A percentile compares a stretch with the other conserved stretches of the same genome.
These are phyloP conservation scores for Barnardius zonarius DNA, from an alignment of 2,113 vertebrate genomes.

Conservation along the genomic window DNA sequence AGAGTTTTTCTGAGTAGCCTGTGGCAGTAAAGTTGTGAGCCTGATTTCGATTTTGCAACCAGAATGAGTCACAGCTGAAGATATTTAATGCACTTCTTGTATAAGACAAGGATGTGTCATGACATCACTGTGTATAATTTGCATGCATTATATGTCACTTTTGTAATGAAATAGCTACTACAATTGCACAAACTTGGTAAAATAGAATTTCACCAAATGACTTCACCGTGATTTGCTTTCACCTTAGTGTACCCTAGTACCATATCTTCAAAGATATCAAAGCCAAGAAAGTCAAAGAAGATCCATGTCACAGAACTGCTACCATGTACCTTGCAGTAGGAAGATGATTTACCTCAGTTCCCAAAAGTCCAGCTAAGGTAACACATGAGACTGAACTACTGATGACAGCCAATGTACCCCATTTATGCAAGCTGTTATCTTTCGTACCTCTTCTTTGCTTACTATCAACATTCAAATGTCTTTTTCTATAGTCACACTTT, in stretches of 20 bases:
- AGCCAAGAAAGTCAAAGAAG: background rate
- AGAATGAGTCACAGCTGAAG: background rate
- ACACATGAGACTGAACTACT: rapidly evolving
- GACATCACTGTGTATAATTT: background rate
- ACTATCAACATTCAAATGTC: background rate
- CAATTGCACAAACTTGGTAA: background rate
- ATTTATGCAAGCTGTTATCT: rapidly evolving
- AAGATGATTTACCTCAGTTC: background rate
- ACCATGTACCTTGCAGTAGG: background rate
- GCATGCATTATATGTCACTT: background rate
- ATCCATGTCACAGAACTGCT: background rate
- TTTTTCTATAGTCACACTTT: background rate
- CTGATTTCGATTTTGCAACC: background rate
- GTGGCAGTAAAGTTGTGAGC: background rate
- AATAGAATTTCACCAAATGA: background rate
- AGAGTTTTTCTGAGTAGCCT: background rate
- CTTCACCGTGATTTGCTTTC: background rate
- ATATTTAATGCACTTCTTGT: background rate
- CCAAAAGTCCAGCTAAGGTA: background rate
- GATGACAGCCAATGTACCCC: background rate
- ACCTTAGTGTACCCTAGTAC: background rate
- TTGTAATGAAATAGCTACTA: background rate
- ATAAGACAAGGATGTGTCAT: background rate
- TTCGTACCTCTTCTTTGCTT: background rate
- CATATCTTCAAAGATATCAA: background rate